phyloP scores from a whole-genome alignment of 2,888 invertebrate species.

The Eilema depressum region DNA sequence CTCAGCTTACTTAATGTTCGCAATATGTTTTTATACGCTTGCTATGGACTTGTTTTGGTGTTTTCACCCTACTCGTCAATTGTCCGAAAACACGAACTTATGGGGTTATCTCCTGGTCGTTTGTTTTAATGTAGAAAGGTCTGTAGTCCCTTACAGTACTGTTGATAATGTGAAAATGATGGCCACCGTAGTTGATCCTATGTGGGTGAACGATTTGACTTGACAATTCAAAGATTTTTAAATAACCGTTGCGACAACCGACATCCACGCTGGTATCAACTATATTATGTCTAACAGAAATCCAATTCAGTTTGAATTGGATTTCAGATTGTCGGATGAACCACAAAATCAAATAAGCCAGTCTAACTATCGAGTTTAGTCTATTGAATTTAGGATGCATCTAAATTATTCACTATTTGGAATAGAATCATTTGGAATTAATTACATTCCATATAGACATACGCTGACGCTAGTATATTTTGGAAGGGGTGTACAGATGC shows the following conservation, averaged over 20 bases:
- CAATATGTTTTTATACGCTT: slow-evolving; percentile 52
- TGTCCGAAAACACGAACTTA: slow-evolving; percentile 32
- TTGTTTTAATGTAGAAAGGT: background rate
- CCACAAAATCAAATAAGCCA: slow-evolving; percentile 42
- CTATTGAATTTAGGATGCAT: slow-evolving; percentile 27
- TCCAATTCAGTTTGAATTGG: slow-evolving; percentile 35
- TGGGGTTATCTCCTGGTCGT: slow-evolving; percentile 26
- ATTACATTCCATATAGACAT: background rate
- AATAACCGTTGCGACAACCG: too few relatives aligned
- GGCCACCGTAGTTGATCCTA: too few relatives aligned
- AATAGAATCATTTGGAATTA: slow-evolving; percentile 10
- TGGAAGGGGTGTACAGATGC: background rate
- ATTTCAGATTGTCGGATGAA: slow-evolving; percentile 32
- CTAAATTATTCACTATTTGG: slow-evolving; percentile 32
- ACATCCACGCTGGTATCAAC: too few relatives aligned
- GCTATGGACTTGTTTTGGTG: slow-evolving; percentile 48
- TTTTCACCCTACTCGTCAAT: slow-evolving; percentile 37
- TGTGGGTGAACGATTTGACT: too few relatives aligned
- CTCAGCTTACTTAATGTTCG: slow-evolving; percentile 44
- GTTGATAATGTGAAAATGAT: background rate
- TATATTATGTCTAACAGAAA: slow-evolving; percentile 1
- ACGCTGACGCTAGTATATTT: background rate
- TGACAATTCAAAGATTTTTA: too few relatives aligned
- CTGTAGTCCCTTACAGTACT: background rate
- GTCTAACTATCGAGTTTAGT: slow-evolving; percentile 36